Base-by-base conservation (phyloP, 2,888 invertebrate species). In the Mythimna lalbum region DNA sequence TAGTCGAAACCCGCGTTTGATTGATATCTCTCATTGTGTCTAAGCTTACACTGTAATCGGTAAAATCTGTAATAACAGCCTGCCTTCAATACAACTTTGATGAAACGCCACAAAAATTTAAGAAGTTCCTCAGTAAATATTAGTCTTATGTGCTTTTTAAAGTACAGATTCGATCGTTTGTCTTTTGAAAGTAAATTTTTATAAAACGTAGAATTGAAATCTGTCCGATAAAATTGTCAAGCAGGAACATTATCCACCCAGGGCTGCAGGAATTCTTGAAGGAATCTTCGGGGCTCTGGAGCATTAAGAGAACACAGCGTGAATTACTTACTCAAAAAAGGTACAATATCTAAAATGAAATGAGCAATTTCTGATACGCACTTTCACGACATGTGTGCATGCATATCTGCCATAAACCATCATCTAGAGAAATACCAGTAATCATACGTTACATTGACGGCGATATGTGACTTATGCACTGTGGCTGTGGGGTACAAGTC, bases 1-100 rank as follows among this genome's bases (percentile, higher is more conserved):
- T 82, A 78, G 70, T 82, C 79, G 73, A 81, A 80, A 85, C 77
- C 78, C 68, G 79, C 76, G 68, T 78, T 67, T 80, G 83, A 79
- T 83, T 81, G 68, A 78, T 85, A 84, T 81, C 81, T 83, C 57
- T 69, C 60, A 75, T 78, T 81, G 78, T 81, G 78, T 78, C 74
- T 80, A 65, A 76, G 69, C 75, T 69, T 76, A 67, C 65, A 73
- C 33, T 53, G 60, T 80, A 68, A 77, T 77, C 64, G 52, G 61
- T 47, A 61, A 39, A 72, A 80, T 76, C 73, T 64, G 39, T 64
- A 69, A 76, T 64, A 73, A 61, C 49, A 63, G 64, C 61, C 47
- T 67, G 61, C 59, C 67, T 56, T 63, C 39, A 59, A 68, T 62
- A 79, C 53, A 57, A 66, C n/a, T 52, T 53, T 60, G 39, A 57